Percentiles rank a stretch among this genome's conserved stretches.
phyloP scores from a whole-genome alignment of 1,140 invertebrate species.

The Lepidurus arcticus region DNA sequence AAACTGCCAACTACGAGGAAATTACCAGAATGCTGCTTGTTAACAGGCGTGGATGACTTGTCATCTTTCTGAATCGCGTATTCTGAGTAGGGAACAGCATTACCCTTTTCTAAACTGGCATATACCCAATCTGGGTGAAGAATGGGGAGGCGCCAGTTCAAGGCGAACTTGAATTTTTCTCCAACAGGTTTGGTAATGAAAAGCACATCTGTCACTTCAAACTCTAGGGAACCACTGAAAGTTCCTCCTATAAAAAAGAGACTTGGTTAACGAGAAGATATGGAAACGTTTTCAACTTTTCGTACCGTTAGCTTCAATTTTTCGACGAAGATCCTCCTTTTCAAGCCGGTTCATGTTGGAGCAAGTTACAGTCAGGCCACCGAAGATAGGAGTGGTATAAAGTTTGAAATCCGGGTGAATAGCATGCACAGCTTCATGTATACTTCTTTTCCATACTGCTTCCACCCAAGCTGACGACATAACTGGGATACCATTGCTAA shows the following conservation, averaged over 20 bases:
- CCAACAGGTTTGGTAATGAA: constrained; percentile 55
- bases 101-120: constrained; percentile 65
- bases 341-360: constrained; percentile 62
- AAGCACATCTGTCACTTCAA: constrained; percentile 51
- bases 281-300: not conserved
- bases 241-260: constrained; percentile 44
- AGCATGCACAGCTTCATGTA: constrained; percentile 55
- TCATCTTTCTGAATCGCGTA: constrained; percentile 38
- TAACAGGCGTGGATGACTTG: constrained; percentile 39
- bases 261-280: not conserved
- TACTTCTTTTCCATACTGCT: constrained; percentile 66
- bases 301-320: constrained; percentile 64
- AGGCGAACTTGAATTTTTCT: constrained; percentile 73
- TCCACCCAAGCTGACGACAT: constrained; percentile 74
- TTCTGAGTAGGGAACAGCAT: constrained; percentile 49
- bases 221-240: constrained; percentile 50
- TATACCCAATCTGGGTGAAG: constrained; percentile 68
- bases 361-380: constrained; percentile 68
- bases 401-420: constrained; percentile 57
- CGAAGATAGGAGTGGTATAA: constrained; percentile 69
- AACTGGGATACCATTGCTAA: constrained; percentile 61
- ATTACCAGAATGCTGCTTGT: constrained; percentile 33
- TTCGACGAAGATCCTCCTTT: constrained; percentile 61
- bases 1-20: constrained; percentile 33
- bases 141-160: constrained; percentile 65